These are phyloP conservation scores for Scarus forsteni DNA, from an alignment of 2,797 vertebrate genomes.

Conservation along the genomic window DNA sequence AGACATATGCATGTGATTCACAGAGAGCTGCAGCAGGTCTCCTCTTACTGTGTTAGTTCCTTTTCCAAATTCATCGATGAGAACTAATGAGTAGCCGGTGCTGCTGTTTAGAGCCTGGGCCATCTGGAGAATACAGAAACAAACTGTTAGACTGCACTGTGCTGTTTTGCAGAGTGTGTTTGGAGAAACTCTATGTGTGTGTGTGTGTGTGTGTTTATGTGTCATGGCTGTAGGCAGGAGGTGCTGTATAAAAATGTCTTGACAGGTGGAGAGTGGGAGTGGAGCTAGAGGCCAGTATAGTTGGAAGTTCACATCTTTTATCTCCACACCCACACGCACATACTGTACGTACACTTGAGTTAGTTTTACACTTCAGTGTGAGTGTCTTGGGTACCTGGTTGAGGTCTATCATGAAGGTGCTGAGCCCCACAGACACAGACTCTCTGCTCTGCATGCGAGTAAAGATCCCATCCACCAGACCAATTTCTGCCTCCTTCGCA, in stretches of 20 bases:
- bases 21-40: slow-evolving; percentile 31
- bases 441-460: slow-evolving; percentile 95
- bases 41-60: slow-evolving; percentile 94
- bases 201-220: slow-evolving; percentile 27
- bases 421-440: slow-evolving; percentile 95
- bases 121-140: slow-evolving; percentile 83
- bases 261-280: slow-evolving; percentile 89
- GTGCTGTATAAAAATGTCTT: slow-evolving; percentile 86
- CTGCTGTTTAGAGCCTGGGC: slow-evolving; percentile 93
- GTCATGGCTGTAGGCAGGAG: slow-evolving; percentile 35
- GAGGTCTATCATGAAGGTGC: slow-evolving; percentile 97
- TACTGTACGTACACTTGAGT: slow-evolving; percentile 13
- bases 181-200: slow-evolving; percentile 5
- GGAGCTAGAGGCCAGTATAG: slow-evolving; percentile 84
- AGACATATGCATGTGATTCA: slow-evolving; percentile 42
- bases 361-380: slow-evolving; percentile 4
- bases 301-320: slow-evolving; percentile 84
- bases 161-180: slow-evolving; percentile 22
- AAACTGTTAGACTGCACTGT: slow-evolving; percentile 35
- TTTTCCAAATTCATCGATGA: slow-evolving; percentile 99
- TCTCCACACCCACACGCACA: slow-evolving; percentile 81
- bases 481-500: slow-evolving; percentile 93
- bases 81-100: slow-evolving; percentile 91
- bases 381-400: slow-evolving; percentile 87
- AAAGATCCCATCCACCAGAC: slow-evolving; percentile 93